Evolutionary conservation across 2,888 invertebrate genomes (phyloP).

Genomic region (Lampropteryx suffumata): DNA sequence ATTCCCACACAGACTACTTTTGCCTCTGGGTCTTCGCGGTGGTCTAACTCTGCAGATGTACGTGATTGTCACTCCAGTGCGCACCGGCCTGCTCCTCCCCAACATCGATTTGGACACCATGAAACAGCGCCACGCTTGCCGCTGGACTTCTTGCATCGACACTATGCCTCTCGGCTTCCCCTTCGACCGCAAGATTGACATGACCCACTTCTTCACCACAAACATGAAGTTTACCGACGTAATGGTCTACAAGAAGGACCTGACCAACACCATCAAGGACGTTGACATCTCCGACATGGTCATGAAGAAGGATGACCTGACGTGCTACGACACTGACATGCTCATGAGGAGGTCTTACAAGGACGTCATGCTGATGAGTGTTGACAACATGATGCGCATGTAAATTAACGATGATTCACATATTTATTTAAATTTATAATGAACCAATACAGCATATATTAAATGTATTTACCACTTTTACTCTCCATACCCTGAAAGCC

Average conservation of each 20-base stretch:
- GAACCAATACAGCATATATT: conserved; percentile 27
- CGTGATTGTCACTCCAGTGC: conserved; percentile 83
- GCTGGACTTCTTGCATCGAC: conserved; percentile 83
- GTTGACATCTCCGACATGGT: conserved; percentile 66
- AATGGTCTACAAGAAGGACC: conserved; percentile 84
- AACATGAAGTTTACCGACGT: conserved; percentile 87
- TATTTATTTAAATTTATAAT: conserved; percentile 22
- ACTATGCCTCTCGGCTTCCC: conserved; percentile 88
- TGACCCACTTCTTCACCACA: conserved; percentile 82
- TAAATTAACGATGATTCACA: conserved; percentile 35
- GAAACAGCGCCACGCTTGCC: conserved; percentile 79
- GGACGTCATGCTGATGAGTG: conserved; percentile 68
- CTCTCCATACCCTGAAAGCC: background rate
- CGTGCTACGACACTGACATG: conserved; percentile 67
- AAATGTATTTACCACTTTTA: conserved; percentile 13
- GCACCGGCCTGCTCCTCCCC: conserved; percentile 71
- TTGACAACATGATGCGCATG: conserved; percentile 62
- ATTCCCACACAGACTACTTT: conserved; percentile 86
- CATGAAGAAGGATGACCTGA: conserved; percentile 71
- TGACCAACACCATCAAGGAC: conserved; percentile 62
- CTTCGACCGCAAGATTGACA: conserved; percentile 86
- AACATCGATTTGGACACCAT: conserved; percentile 69
- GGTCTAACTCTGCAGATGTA: conserved; percentile 86
- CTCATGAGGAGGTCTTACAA: conserved; percentile 63
- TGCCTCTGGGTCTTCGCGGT: conserved; percentile 86